These are phyloP conservation scores for Tupaia chinensis DNA, from an alignment of 2,113 vertebrate genomes.

Conservation along the genomic window DNA sequence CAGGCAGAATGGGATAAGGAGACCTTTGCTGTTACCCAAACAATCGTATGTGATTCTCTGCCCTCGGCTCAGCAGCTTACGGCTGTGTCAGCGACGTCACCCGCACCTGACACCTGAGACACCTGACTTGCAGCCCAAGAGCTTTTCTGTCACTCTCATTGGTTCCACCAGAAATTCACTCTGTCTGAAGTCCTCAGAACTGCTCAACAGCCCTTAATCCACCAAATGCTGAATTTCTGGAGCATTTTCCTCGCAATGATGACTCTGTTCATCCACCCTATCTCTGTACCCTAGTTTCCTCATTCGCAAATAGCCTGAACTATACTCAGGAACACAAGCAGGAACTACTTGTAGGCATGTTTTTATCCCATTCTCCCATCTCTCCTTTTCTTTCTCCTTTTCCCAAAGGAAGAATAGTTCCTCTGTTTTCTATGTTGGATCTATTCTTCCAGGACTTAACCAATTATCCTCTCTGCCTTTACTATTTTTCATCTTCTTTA, in stretches of 20 bases:
- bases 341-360: fast-evolving
- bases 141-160: too few species aligned
- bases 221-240: not conserved
- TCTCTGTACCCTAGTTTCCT: fast-evolving
- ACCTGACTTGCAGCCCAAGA: fast-evolving
- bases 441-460: not conserved
- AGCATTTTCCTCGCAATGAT: not conserved
- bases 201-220: not conserved
- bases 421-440: not conserved
- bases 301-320: fast-evolving
- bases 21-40: fast-evolving
- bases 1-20: not conserved
- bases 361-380: too few species aligned
- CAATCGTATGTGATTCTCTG: fast-evolving
- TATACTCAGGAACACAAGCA: fast-evolving
- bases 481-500: not conserved
- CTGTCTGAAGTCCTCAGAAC: fast-evolving
- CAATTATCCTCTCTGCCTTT: not conserved
- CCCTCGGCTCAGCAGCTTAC: too few species aligned
- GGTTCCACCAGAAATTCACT: fast-evolving
- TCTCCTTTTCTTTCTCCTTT: not conserved
- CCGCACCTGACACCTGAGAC: not conserved
- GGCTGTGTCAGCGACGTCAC: not conserved
- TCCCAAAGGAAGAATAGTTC: not conserved
- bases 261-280: fast-evolving